Percentiles rank a stretch among this genome's conserved stretches.
phyloP scores from a whole-genome alignment of 2,888 invertebrate species.

The Machimus rusticus region DNA sequence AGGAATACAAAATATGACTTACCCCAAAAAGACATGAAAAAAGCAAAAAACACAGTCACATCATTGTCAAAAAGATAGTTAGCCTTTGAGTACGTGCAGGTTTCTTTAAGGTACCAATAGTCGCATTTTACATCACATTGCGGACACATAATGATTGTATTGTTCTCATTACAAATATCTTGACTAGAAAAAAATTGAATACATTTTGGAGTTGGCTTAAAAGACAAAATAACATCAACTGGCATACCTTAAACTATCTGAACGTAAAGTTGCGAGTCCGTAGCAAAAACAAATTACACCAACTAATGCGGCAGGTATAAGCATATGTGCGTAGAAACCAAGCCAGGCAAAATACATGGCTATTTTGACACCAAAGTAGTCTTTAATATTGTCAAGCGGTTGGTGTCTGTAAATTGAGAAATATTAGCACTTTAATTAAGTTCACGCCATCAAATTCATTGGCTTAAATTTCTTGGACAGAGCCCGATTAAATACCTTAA shows the following conservation, averaged over 20 bases:
- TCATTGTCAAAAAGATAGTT: slow-evolving; percentile 86
- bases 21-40: slow-evolving; percentile 85
- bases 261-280: slow-evolving; percentile 65
- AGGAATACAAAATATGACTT: slow-evolving; percentile 47
- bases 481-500: background rate
- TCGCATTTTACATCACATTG: slow-evolving; percentile 78
- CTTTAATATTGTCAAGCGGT: slow-evolving; percentile 78
- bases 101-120: slow-evolving; percentile 75
- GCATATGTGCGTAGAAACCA: slow-evolving; percentile 84
- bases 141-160: slow-evolving; percentile 79
- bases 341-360: slow-evolving; percentile 86
- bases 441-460: background rate
- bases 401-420: slow-evolving; percentile 62
- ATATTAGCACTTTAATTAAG: background rate
- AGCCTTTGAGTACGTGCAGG: slow-evolving; percentile 75
- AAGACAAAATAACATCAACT: background rate
- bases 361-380: slow-evolving; percentile 79
- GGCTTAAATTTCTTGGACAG: background rate
- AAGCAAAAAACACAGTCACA: slow-evolving; percentile 78
- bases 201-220: background rate
- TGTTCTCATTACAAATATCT: slow-evolving; percentile 68
- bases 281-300: slow-evolving; percentile 74
- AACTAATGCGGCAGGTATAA: slow-evolving; percentile 75
- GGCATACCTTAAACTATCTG: slow-evolving; percentile 62
- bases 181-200: slow-evolving; percentile 55